Conservation (phyloP, 2,113 vertebrate genomes). For the Chaenogobius annularis region DNA sequence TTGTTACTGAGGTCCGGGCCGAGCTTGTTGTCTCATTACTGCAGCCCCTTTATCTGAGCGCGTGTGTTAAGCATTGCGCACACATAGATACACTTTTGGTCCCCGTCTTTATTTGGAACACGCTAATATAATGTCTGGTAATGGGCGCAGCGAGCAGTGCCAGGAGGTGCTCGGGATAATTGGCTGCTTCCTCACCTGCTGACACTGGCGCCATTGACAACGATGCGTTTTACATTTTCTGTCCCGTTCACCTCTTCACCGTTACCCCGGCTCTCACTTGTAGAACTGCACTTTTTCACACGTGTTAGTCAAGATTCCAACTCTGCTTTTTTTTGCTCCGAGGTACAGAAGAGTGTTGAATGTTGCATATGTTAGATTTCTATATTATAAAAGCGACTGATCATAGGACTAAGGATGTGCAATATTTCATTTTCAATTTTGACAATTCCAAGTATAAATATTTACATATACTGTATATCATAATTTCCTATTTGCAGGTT, state of each 20-base stretch:
- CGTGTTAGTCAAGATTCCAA: neutral
- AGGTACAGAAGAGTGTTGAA: neutral
- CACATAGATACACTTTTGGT: conserved; percentile 17
- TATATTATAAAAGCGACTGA: too few species aligned
- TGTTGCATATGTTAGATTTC: too few species aligned
- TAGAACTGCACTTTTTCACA: neutral
- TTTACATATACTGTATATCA: too few species aligned
- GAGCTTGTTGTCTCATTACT: conserved; percentile 84
- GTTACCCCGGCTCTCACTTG: conserved; percentile 19
- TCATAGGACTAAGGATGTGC: too few species aligned
- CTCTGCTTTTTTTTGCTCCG: neutral
- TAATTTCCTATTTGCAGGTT: too few species aligned
- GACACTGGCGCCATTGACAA: conserved; percentile 76
- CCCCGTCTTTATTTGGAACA: conserved; percentile 80
- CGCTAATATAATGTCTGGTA: conserved; percentile 90
- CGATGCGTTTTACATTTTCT: conserved; percentile 77
- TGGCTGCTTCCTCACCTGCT: conserved; percentile 84
- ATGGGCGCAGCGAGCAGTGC: conserved; percentile 83
- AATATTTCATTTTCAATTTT: too few species aligned
- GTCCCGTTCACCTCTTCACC: conserved; percentile 15
- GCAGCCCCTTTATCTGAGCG: conserved; percentile 63
- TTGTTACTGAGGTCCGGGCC: conserved; percentile 73
- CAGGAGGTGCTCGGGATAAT: conserved; percentile 86
- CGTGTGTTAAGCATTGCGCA: conserved; percentile 55
- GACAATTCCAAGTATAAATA: too few species aligned